Evolutionary conservation across 2,888 invertebrate species (phyloP).

Genomic region (Drosophila planitibia): DNA sequence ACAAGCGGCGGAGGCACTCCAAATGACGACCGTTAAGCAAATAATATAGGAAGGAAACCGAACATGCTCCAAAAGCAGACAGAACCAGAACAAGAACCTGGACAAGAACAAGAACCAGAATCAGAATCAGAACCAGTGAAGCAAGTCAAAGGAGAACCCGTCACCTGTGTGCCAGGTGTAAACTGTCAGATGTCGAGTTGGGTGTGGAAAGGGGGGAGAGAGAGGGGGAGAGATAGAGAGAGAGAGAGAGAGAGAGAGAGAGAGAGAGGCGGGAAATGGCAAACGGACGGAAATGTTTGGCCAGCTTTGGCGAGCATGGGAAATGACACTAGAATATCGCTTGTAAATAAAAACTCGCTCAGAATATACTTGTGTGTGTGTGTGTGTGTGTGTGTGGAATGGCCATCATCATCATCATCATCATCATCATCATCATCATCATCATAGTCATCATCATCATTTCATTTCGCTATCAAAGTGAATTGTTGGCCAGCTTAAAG

Average conservation of each 20-base stretch:
- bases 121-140: constrained; percentile 64
- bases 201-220: not conserved
- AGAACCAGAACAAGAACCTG: constrained; percentile 42
- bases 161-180: constrained; percentile 82
- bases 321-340: constrained; percentile 80
- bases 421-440: constrained; percentile 22
- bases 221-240: not conserved
- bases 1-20: not conserved
- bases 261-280: not conserved
- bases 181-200: constrained; percentile 70
- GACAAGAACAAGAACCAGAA: constrained; percentile 44
- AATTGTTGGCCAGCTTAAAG: constrained; percentile 28
- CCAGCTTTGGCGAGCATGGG: constrained; percentile 66
- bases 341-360: constrained; percentile 69
- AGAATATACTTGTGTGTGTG: too few species aligned
- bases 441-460: constrained; percentile 8
- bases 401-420: constrained; percentile 26
- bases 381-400: constrained; percentile 23
- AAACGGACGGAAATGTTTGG: constrained; percentile 66
- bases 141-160: constrained; percentile 65
- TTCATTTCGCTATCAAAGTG: constrained; percentile 25
- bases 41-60: constrained; percentile 75
- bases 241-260: not conserved
- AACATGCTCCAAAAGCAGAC: constrained; percentile 34
- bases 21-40: constrained; percentile 66